Conservation (phyloP, 2,888 invertebrate species). For the Hypomecis punctinalis region DNA sequence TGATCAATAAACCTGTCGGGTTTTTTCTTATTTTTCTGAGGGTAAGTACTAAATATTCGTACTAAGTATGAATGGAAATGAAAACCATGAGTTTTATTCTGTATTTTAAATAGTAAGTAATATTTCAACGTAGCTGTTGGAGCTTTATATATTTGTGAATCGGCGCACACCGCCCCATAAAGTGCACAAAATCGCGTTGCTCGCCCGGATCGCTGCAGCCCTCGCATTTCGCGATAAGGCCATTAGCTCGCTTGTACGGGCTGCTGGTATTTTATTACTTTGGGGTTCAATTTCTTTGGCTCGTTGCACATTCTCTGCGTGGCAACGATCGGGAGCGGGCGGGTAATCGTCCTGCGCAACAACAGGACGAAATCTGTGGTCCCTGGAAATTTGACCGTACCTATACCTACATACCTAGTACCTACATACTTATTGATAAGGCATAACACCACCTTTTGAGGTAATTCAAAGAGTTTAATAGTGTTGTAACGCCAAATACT, state of each 20-base stretch:
- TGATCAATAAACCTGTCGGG: slow-evolving; percentile 72
- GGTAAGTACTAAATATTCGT: slow-evolving; percentile 71
- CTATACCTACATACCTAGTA: background rate
- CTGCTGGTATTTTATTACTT: slow-evolving; percentile 64
- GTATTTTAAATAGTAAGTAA: slow-evolving; percentile 42
- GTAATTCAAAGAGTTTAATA: background rate
- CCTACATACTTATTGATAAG: background rate
- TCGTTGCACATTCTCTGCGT: slow-evolving; percentile 12
- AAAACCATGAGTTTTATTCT: slow-evolving; percentile 19
- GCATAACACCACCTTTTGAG: background rate
- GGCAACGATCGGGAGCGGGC: slow-evolving; percentile 4
- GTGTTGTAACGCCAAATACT: no score
- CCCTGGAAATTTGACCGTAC: slow-evolving; percentile 6
- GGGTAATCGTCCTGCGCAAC: slow-evolving; percentile 25
- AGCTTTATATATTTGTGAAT: slow-evolving; percentile 57
- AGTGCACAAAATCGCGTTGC: slow-evolving; percentile 14
- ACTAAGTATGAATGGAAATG: slow-evolving; percentile 62
- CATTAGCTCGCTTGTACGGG: slow-evolving; percentile 37
- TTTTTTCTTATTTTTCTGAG: slow-evolving; percentile 57
- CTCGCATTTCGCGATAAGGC: slow-evolving; percentile 39
- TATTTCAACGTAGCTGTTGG: slow-evolving; percentile 31
- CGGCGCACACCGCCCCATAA: slow-evolving; percentile 60
- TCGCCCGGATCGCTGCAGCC: slow-evolving; percentile 36
- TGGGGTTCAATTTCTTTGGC: slow-evolving; percentile 58
- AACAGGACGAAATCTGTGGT: slow-evolving; percentile 7